Conservation (phyloP, 2,888 invertebrate genomes). For the Spilosoma lubricipeda region DNA sequence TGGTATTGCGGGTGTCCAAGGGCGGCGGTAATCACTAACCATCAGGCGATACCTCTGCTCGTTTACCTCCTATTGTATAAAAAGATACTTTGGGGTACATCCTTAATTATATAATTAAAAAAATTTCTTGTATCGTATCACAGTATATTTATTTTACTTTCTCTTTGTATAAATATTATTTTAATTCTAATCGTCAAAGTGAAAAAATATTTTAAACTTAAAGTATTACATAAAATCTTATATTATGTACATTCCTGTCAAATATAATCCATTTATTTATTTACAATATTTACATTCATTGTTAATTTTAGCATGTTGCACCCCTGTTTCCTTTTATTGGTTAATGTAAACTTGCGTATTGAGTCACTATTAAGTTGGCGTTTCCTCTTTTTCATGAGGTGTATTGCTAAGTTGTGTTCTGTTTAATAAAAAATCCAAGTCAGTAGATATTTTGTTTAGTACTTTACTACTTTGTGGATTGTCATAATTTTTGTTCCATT, state of each 20-base stretch:
- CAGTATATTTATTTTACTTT: slow-evolving; percentile 21
- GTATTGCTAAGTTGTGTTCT: slow-evolving; percentile 70
- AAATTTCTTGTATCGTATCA: slow-evolving; percentile 19
- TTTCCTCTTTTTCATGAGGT: slow-evolving; percentile 71
- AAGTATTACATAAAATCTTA: slow-evolving; percentile 8
- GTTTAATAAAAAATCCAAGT: slow-evolving; percentile 93
- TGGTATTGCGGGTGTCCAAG: too few relatives aligned
- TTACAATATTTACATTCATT: slow-evolving; percentile 11
- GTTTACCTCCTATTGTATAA: too few relatives aligned
- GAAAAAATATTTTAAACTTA: slow-evolving; percentile 22
- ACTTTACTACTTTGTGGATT: slow-evolving; percentile 86
- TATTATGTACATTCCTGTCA: slow-evolving; percentile 19
- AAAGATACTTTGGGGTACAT: too few relatives aligned
- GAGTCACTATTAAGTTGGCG: slow-evolving; percentile 68
- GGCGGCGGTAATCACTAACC: too few relatives aligned
- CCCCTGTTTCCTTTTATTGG: slow-evolving; percentile 74
- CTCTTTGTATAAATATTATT: slow-evolving; percentile 13
- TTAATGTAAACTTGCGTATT: slow-evolving; percentile 41
- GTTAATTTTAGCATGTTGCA: slow-evolving; percentile 61
- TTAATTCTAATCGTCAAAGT: slow-evolving; percentile 17
- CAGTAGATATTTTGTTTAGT: slow-evolving; percentile 92
- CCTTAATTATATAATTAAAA: slow-evolving; percentile 6
- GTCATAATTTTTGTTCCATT: slow-evolving; percentile 76
- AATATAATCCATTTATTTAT: neutral
- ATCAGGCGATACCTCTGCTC: too few relatives aligned